Conservation (phyloP, 2,888 invertebrate genomes). For the Cheiracanthium punctorium region DNA sequence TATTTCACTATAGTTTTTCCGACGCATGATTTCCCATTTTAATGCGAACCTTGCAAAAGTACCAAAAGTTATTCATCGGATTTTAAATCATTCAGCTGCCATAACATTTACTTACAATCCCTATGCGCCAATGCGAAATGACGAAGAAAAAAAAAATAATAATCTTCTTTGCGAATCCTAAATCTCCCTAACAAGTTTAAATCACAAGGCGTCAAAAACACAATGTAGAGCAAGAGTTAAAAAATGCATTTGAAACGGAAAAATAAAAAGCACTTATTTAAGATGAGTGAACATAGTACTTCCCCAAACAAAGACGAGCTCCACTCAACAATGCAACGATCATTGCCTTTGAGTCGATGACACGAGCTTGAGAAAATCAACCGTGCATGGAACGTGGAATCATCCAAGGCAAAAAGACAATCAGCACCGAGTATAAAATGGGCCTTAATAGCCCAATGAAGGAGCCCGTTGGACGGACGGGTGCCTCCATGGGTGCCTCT, state of each 20-base stretch:
- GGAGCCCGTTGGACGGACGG: background rate
- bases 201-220: no score
- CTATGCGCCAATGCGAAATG: no score
- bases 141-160: no score
- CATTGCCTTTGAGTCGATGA: slow-evolving; percentile 14
- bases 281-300: no score
- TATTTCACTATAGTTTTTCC: no score
- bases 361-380: slow-evolving; percentile 25
- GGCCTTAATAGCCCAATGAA: background rate
- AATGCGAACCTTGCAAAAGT: no score
- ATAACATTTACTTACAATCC: no score
- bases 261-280: background rate
- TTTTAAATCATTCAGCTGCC: no score
- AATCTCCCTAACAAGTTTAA: no score
- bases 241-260: background rate
- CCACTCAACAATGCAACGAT: background rate
- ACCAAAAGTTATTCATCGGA: no score
- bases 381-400: slow-evolving; percentile 8
- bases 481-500: background rate
- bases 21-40: no score
- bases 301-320: slow-evolving; percentile 1
- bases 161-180: no score
- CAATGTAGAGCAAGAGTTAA: background rate
- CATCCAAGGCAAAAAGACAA: background rate
- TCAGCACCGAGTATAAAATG: background rate